These are phyloP conservation scores for Phycodurus eques DNA, from an alignment of 2,113 vertebrate genomes.

Conservation along the genomic window DNA sequence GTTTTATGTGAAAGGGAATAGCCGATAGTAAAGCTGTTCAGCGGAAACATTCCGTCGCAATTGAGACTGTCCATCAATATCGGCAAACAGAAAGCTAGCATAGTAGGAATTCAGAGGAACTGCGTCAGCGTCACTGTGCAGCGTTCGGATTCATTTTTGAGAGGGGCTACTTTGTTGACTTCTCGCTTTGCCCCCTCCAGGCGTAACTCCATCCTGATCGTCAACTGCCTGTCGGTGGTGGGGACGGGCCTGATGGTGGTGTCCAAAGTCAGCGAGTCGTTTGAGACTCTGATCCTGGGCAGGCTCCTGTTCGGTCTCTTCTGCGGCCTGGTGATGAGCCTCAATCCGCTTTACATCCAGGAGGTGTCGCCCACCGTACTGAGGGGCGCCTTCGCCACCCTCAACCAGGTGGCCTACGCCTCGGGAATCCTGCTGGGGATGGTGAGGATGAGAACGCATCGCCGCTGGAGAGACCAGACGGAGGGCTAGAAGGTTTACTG, in stretches of 20 bases:
- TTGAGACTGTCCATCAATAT: no score
- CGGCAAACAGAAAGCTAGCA: no score
- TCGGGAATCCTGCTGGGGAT: constrained; percentile 74
- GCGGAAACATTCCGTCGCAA: no score
- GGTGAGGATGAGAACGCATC: constrained; percentile 53
- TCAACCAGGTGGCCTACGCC: constrained; percentile 77
- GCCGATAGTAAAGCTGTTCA: no score
- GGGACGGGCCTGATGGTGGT: constrained; percentile 69
- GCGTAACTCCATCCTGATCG: constrained; percentile 75
- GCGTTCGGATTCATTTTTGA: no score
- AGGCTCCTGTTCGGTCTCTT: constrained; percentile 75
- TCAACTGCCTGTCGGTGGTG: constrained; percentile 70
- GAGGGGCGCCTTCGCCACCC: constrained; percentile 75
- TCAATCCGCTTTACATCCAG: constrained; percentile 79
- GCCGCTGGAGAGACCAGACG: neutral
- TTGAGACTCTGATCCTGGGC: constrained; percentile 76
- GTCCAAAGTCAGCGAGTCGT: constrained; percentile 67
- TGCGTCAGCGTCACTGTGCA: no score
- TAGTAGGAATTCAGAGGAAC: no score
- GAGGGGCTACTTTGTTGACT: neutral
- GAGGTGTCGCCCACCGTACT: constrained; percentile 75
- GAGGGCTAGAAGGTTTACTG: neutral
- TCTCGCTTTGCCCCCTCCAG: constrained; percentile 26
- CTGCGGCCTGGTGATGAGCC: constrained; percentile 77
- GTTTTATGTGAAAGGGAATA: no score